Percentiles rank a stretch among this genome's conserved stretches.
These are phyloP conservation scores for Lepus townsendii DNA, from an alignment of 2,797 vertebrate species.

Conservation along the genomic window DNA sequence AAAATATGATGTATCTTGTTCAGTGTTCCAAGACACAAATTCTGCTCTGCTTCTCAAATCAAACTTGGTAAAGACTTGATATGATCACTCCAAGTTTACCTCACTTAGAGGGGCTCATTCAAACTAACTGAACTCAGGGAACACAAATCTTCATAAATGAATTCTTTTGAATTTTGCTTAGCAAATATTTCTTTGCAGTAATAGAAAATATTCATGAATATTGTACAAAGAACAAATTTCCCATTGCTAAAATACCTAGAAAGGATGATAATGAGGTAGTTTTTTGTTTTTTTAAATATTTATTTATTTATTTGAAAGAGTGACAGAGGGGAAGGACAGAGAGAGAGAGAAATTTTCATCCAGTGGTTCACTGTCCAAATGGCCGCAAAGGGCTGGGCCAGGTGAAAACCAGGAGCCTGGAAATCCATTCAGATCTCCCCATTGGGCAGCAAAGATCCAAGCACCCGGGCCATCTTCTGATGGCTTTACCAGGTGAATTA, in stretches of 20 bases:
- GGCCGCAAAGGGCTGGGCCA: too few relatives aligned
- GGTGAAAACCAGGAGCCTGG: too few relatives aligned
- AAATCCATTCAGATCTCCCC: too few relatives aligned
- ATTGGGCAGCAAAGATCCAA: too few relatives aligned
- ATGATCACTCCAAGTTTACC: neutral
- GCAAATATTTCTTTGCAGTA: neutral
- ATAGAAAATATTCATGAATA: neutral
- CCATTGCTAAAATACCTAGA: neutral
- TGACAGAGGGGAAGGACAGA: too few relatives aligned
- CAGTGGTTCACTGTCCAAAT: too few relatives aligned
- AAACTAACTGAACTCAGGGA: slow-evolving; percentile 15
- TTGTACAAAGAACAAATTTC: neutral
- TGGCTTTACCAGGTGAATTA: too few relatives aligned
- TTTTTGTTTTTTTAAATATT: too few relatives aligned
- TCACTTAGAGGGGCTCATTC: neutral
- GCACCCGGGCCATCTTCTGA: too few relatives aligned
- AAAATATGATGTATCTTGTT: neutral
- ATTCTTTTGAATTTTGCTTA: slow-evolving; percentile 15
- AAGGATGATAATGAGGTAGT: neutral
- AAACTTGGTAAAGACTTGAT: neutral
- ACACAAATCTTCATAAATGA: neutral
- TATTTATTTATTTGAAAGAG: too few relatives aligned
- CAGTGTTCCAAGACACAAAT: neutral
- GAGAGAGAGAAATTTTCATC: too few relatives aligned
- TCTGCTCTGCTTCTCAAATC: neutral